Evolutionary conservation across 2,888 invertebrate genomes (phyloP), one percentile per base, ranked within the genome.

Genomic region (Andricus curvator): DNA sequence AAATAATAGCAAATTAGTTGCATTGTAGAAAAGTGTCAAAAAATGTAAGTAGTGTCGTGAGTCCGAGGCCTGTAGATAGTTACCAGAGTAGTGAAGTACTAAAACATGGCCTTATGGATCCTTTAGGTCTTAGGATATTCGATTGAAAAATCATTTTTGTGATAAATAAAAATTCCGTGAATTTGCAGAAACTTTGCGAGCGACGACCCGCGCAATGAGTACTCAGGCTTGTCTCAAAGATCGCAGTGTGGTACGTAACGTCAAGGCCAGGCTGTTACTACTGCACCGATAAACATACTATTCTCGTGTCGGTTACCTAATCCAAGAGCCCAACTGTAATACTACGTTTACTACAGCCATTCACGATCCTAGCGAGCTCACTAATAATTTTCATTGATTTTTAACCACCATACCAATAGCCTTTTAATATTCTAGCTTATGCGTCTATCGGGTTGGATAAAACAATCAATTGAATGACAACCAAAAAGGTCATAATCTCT

Each of bases 291-390:
- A 70, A 81, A 77, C 64, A 62, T 77, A 77, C 65, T 78, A 78
- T 65, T 74, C 78, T 65, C n/a, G 64, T 80, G 79, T 51, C 78
- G 64, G 80, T 82, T 81, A 82, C 68, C 65, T 83, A 83, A 80
- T 44, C 56, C 77, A 78, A 78, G 79, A 80, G 78, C 76, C 78
- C 48, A 51, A 79, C 65, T 29, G 70, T 74, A 74, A 74, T 74
- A 74, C 74, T 74, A 74, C 56, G 74, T 74, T 74, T 74, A 74
- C 70, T 74, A 74, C 33, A 74, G 33, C 81, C 86, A 84, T 85
- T 85, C 85, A 81, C 64, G 33, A 70, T 67, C 79, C 70, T 76
- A 33, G 79, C 68, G 78, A 84, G 66, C 74, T 74, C 33, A 56
- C 56, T 56, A 74, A 56, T 74, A 74, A 56, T 56, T 70, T 74